Conservation (phyloP, 2,797 vertebrate genomes). For the Loris lydekkerianus region DNA sequence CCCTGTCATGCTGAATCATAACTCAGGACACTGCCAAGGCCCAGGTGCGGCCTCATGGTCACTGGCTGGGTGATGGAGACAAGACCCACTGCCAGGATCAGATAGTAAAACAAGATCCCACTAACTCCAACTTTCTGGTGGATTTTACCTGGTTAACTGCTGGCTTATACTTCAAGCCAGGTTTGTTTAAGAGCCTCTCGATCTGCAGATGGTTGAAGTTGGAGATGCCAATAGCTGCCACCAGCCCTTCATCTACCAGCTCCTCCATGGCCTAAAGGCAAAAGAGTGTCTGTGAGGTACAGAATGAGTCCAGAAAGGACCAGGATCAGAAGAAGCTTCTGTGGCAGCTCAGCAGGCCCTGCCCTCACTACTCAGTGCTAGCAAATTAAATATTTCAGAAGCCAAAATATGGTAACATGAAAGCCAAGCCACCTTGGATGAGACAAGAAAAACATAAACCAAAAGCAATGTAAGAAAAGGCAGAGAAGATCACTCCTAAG, state of each 20-base stretch:
- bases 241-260: too few species aligned
- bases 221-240: too few species aligned
- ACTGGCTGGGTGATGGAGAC: neutral
- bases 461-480: fast-evolving
- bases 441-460: neutral
- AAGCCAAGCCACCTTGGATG: neutral
- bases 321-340: neutral
- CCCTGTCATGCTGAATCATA: neutral
- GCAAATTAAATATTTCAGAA: neutral
- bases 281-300: neutral
- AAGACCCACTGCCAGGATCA: neutral
- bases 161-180: too few species aligned
- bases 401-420: neutral
- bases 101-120: fast-evolving
- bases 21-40: neutral
- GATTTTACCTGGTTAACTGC: conserved; percentile 86
- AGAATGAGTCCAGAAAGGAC: neutral
- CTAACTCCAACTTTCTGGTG: fast-evolving
- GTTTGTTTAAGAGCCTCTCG: too few species aligned
- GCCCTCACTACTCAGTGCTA: neutral
- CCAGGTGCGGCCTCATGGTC: neutral
- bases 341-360: neutral
- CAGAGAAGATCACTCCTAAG: neutral
- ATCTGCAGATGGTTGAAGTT: too few species aligned
- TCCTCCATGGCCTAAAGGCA: conserved; percentile 86